A percentile compares a stretch with the other conserved stretches of the same genome.
Conservation (phyloP, 2,797 vertebrate genomes). For the Tauraco hartlaubi region DNA sequence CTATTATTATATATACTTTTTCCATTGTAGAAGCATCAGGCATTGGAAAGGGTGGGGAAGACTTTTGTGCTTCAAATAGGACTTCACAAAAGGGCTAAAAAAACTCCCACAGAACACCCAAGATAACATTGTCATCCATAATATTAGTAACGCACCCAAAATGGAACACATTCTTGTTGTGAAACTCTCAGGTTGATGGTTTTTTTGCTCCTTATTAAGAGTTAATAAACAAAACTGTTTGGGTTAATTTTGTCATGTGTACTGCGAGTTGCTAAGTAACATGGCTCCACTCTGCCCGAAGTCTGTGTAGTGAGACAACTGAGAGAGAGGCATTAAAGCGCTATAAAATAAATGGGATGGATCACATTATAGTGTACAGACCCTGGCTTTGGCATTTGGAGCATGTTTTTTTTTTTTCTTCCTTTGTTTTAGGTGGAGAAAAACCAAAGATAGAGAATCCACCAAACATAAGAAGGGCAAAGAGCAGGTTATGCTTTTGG, state of each 20-base stretch:
- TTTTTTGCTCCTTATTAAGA: conserved; percentile 61
- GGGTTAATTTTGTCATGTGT: conserved; percentile 76
- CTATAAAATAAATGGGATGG: conserved; percentile 55
- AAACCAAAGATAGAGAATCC: background rate
- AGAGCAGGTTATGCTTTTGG: background rate
- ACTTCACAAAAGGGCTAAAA: conserved; percentile 46
- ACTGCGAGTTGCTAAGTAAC: conserved; percentile 75
- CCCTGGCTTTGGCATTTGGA: background rate
- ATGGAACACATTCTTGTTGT: conserved; percentile 33
- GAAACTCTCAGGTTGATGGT: conserved; percentile 52
- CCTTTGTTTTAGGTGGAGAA: background rate
- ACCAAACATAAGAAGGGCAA: background rate
- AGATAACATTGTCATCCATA: conserved; percentile 40
- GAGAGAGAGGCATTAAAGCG: conserved; percentile 38
- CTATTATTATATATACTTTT: conserved; percentile 23
- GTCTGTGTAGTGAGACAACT: conserved; percentile 53
- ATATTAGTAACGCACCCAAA: conserved; percentile 21
- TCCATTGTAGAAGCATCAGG: conserved; percentile 14
- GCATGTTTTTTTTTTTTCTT: background rate
- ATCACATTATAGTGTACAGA: background rate
- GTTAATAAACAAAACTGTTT: conserved; percentile 72
- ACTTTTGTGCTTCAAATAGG: conserved; percentile 41
- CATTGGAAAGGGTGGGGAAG: background rate
- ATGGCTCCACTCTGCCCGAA: conserved; percentile 65
- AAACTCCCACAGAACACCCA: conserved; percentile 23